Evolutionary conservation across 2,113 vertebrate species (phyloP).

Genomic region (Carassius carassius): DNA sequence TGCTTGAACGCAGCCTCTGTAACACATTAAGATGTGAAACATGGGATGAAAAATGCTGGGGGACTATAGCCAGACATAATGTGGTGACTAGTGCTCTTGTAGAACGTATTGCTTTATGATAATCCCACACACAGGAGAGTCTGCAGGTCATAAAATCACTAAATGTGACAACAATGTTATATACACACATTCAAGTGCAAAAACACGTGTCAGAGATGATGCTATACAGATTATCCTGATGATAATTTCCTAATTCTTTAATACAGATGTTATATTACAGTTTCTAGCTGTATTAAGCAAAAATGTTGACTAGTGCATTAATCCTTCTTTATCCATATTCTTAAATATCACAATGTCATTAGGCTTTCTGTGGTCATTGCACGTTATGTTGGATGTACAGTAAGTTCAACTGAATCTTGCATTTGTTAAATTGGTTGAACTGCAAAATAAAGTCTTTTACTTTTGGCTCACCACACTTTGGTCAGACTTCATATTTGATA

Average conservation of each 20-base stretch:
- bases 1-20: constrained; percentile 60
- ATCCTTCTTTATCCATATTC: neutral
- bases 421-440: too few relatives aligned
- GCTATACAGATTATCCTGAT: neutral
- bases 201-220: neutral
- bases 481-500: too few relatives aligned
- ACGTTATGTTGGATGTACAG: neutral
- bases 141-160: neutral
- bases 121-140: neutral
- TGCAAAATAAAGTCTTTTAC: too few relatives aligned
- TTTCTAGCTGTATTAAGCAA: neutral
- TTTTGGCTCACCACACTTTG: too few relatives aligned
- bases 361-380: neutral
- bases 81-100: neutral
- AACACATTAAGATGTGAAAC: constrained; percentile 55
- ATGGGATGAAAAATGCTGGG: constrained; percentile 8
- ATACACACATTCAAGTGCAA: neutral
- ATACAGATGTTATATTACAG: neutral
- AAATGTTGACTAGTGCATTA: neutral
- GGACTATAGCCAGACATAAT: neutral
- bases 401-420: neutral
- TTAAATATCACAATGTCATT: neutral
- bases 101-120: neutral
- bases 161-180: neutral
- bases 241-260: neutral